These are phyloP conservation scores for Hymenopus coronatus DNA, from an alignment of 2,888 invertebrate genomes.

Conservation along the genomic window DNA sequence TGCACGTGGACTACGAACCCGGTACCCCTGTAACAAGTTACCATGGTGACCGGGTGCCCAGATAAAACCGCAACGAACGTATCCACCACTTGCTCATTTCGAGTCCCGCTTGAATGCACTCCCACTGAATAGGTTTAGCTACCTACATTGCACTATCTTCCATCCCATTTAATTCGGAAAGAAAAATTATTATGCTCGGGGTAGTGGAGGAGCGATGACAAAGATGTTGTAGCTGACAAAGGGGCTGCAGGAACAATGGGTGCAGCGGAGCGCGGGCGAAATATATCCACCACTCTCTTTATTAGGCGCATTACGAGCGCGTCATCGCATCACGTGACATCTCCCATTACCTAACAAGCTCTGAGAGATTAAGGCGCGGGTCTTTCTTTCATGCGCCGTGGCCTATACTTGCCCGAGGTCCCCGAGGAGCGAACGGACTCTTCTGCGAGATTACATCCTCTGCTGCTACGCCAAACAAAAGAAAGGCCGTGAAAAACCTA, in stretches of 20 bases:
- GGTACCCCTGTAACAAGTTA: too few species aligned
- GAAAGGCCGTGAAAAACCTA: neutral
- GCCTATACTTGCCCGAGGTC: neutral
- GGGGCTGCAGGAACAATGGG: neutral
- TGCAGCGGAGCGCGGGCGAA: neutral
- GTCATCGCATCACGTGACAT: neutral
- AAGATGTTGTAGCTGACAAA: neutral
- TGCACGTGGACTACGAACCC: too few species aligned
- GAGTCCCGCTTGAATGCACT: neutral
- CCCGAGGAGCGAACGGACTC: neutral
- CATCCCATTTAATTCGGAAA: neutral
- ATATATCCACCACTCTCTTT: neutral
- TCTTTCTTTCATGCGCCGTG: neutral
- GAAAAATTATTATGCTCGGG: neutral
- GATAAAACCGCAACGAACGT: neutral
- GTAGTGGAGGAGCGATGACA: neutral
- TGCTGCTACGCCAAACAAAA: neutral
- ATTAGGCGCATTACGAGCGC: neutral
- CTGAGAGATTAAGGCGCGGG: neutral
- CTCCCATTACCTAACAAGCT: neutral
- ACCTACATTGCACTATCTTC: neutral
- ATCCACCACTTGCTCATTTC: neutral
- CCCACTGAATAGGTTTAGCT: neutral
- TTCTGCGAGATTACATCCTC: neutral
- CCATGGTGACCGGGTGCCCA: too few species aligned